Evolutionary conservation across 1,140 invertebrate species (phyloP).

Genomic region (Sycophila sp.): DNA sequence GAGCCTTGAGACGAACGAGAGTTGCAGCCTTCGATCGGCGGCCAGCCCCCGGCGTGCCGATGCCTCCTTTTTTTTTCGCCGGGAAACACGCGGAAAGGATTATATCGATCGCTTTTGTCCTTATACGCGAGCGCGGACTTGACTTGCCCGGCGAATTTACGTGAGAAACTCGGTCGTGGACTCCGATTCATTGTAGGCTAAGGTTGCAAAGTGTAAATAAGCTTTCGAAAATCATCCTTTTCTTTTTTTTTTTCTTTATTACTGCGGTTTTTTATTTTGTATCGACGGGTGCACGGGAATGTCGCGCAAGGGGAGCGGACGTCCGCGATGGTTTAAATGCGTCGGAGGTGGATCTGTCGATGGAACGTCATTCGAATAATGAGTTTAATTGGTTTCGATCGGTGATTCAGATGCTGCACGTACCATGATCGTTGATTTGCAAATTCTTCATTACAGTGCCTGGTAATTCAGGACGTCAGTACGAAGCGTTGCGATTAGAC

Average conservation of each 20-base stretch:
- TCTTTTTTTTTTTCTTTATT: neutral
- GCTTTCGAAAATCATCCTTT: neutral
- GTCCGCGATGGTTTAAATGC: no score
- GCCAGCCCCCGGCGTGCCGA: neutral
- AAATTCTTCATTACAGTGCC: constrained; percentile 54
- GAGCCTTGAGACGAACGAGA: constrained; percentile 48
- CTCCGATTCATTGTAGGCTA: constrained; percentile 24
- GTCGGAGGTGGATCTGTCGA: no score
- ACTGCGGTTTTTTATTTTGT: neutral
- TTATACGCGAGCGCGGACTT: neutral
- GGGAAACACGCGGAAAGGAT: neutral
- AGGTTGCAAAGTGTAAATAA: neutral
- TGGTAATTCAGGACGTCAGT: constrained; percentile 31
- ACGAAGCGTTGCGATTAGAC: constrained; percentile 12
- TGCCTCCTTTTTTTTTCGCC: neutral
- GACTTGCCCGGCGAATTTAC: no score
- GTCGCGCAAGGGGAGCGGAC: neutral
- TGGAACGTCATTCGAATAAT: no score
- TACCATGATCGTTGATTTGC: constrained; percentile 52
- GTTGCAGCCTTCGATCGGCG: constrained; percentile 41
- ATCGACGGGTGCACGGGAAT: neutral
- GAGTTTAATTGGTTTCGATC: no score
- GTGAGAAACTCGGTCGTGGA: no score
- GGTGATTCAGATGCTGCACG: constrained; percentile 35
- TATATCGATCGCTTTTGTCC: neutral